Base-by-base conservation (phyloP, 2,888 invertebrate genomes). In the Neuroscelio doddi region DNA sequence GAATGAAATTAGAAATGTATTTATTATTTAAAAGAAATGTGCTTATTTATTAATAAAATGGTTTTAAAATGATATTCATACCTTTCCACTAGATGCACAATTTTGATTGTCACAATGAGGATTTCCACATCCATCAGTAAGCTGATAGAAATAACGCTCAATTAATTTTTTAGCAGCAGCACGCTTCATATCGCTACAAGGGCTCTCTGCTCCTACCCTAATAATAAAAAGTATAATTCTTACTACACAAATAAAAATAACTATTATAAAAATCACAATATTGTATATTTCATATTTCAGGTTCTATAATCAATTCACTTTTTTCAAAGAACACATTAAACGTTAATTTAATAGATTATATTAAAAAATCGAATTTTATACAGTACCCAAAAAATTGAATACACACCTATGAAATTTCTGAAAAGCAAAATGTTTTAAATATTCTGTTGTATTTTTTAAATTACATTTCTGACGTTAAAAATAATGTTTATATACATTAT, bases 121-220 rank as follows among this genome's bases (percentile, higher is more conserved):
- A 85, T 95, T 94, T 16, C 97, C 96, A 86, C 97, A 97, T 73
- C 97, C 97, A 83, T 95, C 93, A 34, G 93, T 91, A 69, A 97
- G 87, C 86, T 97, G 96, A 86, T 94, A 95, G 85, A 96, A 96
- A 85, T 96, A 97, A 78, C 94, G 89, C 85, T 96, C 95, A 70
- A 97, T 96, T 68, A 95, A 87, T 84, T 93, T 92, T 85, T 91
- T 94, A 32, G 94, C 95, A 71, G 88, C 87, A 42, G 85, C 85
- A 65, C 86, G 81, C 81, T 86, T 87, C 86, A 86, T 86, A 66
- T 83, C 85, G 80, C 84, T 85, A 72, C 81, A 82, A 80, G 82
- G 80, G 76, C 81, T 83, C 66, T 83, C 82, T 50, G 80, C 81
- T 74, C 77, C 80, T 78, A 81, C 84, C 84, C 83, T 84, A 59